Base-by-base conservation (phyloP, 2,797 vertebrate species). In the Erethizon dorsatum region DNA sequence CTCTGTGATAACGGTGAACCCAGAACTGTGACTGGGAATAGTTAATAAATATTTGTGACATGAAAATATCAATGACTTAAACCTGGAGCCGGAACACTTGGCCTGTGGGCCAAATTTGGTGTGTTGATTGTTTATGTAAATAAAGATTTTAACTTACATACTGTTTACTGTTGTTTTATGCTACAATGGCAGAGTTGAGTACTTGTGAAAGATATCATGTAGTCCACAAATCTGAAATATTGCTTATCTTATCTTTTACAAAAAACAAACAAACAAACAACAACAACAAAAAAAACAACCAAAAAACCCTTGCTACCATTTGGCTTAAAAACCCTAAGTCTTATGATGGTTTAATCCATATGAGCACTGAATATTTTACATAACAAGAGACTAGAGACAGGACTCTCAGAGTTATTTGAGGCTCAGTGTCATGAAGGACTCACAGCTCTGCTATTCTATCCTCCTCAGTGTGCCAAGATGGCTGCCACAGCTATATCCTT, bases 41-140 rank as follows among this genome's bases (percentile, higher is more conserved):
- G 59, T 67, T 87, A 61, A 67, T 56, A 91, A 93, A 75, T 69
- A 88, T 50, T n/a, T 83, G 45, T 83, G 63, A 96, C 31, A 54
- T 80, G 63, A 92, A 77, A 12, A 26, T 71, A 31, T 67, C 18
- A 22, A 3, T 31, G 24, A 52, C 10, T 88, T 52, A 47, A 91
- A 91, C 10, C 31, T 77, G 31, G 57, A 88, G 26, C 65, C 93
- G 37, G 31, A 28, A 84, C 77, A 83, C 82, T 54, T 20, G 41
- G 17, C 47, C 75, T 31, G 15, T 28, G 37, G 7, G 28, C 31
- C 26, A 67, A 80, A 87, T 65, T 24, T 45, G 54, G 12, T 5
- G 37, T 1, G 6, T n/a, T 75, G 18, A 52, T 80, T 67, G 41
- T 91, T 41, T 63, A 83, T 86, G 26, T 78, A 59, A 75, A 73